Evolutionary conservation across 2,113 vertebrate species (phyloP).

Genomic region (Glaucomys volans): DNA sequence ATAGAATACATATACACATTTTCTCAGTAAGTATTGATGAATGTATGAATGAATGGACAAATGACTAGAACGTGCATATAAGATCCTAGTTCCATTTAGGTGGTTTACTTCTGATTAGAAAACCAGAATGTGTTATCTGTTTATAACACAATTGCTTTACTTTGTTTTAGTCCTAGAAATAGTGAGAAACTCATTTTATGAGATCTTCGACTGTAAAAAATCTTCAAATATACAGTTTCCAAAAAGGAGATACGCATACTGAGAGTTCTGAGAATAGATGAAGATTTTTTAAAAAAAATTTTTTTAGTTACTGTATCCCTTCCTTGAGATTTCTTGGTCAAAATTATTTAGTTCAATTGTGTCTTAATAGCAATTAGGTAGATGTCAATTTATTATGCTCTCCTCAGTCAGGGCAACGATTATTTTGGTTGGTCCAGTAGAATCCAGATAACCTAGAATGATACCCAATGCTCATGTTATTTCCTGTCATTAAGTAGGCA

Average conservation of each 20-base stretch:
- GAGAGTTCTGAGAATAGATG: neutral
- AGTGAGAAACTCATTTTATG: neutral
- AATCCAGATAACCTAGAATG: neutral
- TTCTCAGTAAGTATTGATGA: conserved; percentile 2
- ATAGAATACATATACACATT: neutral
- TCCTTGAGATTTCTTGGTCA: neutral
- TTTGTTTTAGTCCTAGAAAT: neutral
- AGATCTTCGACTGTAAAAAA: neutral
- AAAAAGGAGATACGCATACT: neutral
- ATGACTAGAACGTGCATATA: neutral
- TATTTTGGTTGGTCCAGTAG: neutral
- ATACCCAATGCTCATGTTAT: neutral
- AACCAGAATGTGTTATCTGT: neutral
- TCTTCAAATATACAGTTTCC: neutral
- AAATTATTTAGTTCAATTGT: neutral
- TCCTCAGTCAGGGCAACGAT: neutral
- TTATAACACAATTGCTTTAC: neutral
- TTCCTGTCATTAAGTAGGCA: neutral
- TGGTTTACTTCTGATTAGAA: neutral
- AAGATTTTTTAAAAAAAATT: neutral
- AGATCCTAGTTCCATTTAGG: neutral
- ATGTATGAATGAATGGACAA: neutral
- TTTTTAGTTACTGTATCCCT: neutral
- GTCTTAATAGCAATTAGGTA: neutral
- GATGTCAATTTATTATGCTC: neutral